Percentiles rank a stretch among this genome's conserved stretches.
These are phyloP conservation scores for Protonemura montana DNA, from an alignment of 2,888 invertebrate genomes.

Conservation along the genomic window DNA sequence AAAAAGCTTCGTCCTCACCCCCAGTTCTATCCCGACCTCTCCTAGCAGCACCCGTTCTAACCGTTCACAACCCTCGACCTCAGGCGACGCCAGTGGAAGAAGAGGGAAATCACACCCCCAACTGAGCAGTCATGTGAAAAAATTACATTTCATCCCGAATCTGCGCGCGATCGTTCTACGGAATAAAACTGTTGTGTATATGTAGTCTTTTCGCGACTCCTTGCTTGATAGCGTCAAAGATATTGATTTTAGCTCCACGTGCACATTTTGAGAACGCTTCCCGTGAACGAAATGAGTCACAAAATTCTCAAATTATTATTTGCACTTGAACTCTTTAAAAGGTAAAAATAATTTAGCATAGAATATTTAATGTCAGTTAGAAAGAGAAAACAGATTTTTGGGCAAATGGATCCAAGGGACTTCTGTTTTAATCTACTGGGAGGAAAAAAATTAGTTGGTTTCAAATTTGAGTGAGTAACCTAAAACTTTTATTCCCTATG, in stretches of 20 bases:
- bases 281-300: background rate
- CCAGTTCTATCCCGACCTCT: background rate
- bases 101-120: constrained; percentile 40
- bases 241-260: background rate
- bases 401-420: too few relatives aligned
- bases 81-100: background rate
- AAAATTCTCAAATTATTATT: too few relatives aligned
- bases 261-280: background rate
- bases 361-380: too few relatives aligned
- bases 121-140: constrained; percentile 38
- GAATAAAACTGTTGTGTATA: constrained; percentile 20
- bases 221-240: background rate
- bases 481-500: too few relatives aligned
- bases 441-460: too few relatives aligned
- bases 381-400: too few relatives aligned
- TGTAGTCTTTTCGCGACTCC: background rate
- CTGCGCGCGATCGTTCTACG: background rate
- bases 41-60: background rate
- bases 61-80: background rate
- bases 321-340: too few relatives aligned
- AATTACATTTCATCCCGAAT: constrained; percentile 37
- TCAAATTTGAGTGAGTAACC: too few relatives aligned
- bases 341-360: too few relatives aligned
- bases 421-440: too few relatives aligned
- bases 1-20: background rate